A percentile compares a stretch with the other conserved stretches of the same genome.
Conservation (phyloP, 2,113 vertebrate species). For the Myiagra hebetior region DNA sequence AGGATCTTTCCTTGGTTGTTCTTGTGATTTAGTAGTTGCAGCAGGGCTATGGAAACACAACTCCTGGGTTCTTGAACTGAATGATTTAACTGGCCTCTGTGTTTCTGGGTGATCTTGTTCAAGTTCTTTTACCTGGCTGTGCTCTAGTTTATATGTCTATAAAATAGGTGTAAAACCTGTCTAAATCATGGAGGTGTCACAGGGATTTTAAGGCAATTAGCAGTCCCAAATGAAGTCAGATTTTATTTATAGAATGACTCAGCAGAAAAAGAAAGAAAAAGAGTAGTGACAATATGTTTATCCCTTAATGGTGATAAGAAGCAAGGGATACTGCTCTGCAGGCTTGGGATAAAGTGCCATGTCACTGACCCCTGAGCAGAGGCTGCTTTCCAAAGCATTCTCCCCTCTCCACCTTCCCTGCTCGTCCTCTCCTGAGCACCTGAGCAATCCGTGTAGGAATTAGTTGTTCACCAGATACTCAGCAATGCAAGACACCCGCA, state of each 20-base stretch:
- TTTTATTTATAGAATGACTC: background rate
- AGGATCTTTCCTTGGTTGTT: background rate
- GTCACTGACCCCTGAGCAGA: background rate
- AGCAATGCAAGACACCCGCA: background rate
- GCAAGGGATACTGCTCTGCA: background rate
- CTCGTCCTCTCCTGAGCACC: background rate
- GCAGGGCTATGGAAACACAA: constrained; percentile 23
- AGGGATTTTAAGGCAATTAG: background rate
- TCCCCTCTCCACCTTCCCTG: background rate
- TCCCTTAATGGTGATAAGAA: background rate
- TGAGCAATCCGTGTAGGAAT: background rate
- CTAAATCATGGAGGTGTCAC: background rate
- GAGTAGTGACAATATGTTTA: background rate
- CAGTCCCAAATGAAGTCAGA: rapidly evolving
- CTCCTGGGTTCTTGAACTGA: background rate
- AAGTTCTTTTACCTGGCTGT: background rate
- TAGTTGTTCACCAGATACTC: background rate
- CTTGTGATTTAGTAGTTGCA: constrained; percentile 22
- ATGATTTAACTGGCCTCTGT: background rate
- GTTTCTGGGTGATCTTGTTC: background rate
- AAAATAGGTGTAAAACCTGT: background rate
- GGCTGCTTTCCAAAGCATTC: background rate
- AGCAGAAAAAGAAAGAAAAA: background rate
- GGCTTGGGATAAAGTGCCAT: background rate
- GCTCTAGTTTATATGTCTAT: background rate